Conservation (phyloP, 2,888 invertebrate genomes). For the Fragum fragum region DNA sequence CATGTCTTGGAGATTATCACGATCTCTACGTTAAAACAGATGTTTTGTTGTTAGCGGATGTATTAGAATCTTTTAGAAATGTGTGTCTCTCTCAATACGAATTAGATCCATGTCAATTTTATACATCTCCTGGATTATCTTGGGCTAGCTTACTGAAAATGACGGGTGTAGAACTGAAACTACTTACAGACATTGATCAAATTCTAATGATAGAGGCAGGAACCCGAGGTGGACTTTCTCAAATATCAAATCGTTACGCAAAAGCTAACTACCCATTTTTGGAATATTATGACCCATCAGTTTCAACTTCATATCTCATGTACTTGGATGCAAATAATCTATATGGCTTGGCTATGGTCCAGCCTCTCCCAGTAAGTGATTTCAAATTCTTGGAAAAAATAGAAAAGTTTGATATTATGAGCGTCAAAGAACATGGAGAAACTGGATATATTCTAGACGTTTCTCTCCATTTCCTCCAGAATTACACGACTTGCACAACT, state of each 20-base stretch:
- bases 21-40: constrained; percentile 47
- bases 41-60: constrained; percentile 27
- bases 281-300: constrained; percentile 9
- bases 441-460: constrained; percentile 44
- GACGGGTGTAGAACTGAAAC: constrained; percentile 31
- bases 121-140: constrained; percentile 48
- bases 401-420: constrained; percentile 31
- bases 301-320: constrained; percentile 15
- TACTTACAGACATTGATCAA: constrained; percentile 41
- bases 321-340: constrained; percentile 37
- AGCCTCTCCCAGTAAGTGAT: constrained; percentile 31
- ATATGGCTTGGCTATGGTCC: constrained; percentile 41
- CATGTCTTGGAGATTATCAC: constrained; percentile 36
- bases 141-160: constrained; percentile 42
- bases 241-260: constrained; percentile 30
- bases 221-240: constrained; percentile 21
- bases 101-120: constrained; percentile 47
- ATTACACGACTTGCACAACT: constrained; percentile 40
- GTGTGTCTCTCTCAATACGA: constrained; percentile 45
- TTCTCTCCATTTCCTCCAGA: constrained; percentile 32
- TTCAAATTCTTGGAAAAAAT: constrained; percentile 40
- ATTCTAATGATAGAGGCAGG: constrained; percentile 27
- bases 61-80: constrained; percentile 44
- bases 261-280: constrained; percentile 28
- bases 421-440: constrained; percentile 11